Evolutionary conservation across 2,113 vertebrate species (phyloP).

Genomic region (Callaeas wilsoni): DNA sequence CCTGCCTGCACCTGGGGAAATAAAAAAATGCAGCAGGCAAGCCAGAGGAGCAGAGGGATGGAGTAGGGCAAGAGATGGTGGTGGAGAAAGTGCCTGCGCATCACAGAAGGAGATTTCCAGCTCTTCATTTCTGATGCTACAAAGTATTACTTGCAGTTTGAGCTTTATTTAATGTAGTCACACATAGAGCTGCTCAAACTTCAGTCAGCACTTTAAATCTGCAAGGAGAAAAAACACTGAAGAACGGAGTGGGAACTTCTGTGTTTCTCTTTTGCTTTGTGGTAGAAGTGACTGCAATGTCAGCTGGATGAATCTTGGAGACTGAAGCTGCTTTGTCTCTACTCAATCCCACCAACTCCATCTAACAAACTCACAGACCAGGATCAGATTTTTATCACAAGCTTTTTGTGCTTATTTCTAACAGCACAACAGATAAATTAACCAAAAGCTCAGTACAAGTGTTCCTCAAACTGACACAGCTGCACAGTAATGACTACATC

Average conservation of each 20-base stretch:
- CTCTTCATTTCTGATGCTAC: background rate
- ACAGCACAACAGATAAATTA: background rate
- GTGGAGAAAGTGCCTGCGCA: background rate
- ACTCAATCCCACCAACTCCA: background rate
- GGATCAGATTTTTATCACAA: background rate
- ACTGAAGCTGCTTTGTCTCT: background rate
- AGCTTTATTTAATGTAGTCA: background rate
- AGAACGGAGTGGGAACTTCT: background rate
- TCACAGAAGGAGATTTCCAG: background rate
- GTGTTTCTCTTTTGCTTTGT: background rate
- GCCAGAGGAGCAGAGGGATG: background rate
- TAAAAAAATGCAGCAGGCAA: background rate
- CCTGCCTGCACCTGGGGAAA: background rate
- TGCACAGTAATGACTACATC: background rate
- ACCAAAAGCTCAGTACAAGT: accelerated
- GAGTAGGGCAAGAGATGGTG: background rate
- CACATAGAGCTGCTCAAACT: background rate
- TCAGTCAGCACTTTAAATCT: background rate
- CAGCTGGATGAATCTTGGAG: background rate
- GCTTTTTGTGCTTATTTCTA: background rate
- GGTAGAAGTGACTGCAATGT: background rate
- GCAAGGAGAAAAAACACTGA: background rate
- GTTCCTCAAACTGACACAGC: background rate
- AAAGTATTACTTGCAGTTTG: background rate
- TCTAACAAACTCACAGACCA: background rate